Evolutionary conservation across 2,797 vertebrate species (phyloP).

Genomic region (Phataginus tricuspis): DNA sequence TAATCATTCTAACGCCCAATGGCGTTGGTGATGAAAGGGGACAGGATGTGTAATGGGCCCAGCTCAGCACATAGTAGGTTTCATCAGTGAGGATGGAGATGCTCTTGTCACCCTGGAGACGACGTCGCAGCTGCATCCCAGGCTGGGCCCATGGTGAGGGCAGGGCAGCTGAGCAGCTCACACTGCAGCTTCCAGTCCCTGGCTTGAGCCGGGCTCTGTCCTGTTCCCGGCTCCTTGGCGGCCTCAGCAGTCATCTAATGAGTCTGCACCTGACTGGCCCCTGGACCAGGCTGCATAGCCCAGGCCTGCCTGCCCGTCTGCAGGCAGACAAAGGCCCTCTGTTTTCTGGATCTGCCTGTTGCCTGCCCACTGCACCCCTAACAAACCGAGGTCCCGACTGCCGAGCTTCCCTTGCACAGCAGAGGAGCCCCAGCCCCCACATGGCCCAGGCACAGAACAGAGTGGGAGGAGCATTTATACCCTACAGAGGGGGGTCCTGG

Average conservation of each 20-base stretch:
- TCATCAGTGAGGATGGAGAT: neutral
- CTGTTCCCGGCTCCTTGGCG: constrained; percentile 67
- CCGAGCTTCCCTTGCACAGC: neutral
- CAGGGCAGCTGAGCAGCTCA: neutral
- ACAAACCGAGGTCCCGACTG: neutral
- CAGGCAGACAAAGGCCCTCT: constrained; percentile 78
- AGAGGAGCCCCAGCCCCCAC: neutral
- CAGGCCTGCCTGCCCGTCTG: constrained; percentile 68
- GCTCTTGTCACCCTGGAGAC: neutral
- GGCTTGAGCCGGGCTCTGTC: constrained; percentile 49
- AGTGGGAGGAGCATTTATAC: neutral
- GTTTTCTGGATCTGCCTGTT: constrained; percentile 61
- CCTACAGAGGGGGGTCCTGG: neutral
- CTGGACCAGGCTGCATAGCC: constrained; percentile 56
- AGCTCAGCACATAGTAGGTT: neutral
- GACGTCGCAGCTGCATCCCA: neutral
- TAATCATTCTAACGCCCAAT: neutral
- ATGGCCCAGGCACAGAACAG: neutral
- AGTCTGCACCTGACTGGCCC: constrained; percentile 70
- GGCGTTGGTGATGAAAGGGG: neutral
- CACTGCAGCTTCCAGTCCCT: neutral
- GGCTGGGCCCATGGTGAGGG: neutral
- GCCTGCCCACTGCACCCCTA: neutral
- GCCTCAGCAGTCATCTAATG: constrained; percentile 61
- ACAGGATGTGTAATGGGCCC: neutral